These are phyloP conservation scores for Tachyglossus aculeatus DNA, from an alignment of 2,797 vertebrate species.

Conservation along the genomic window DNA sequence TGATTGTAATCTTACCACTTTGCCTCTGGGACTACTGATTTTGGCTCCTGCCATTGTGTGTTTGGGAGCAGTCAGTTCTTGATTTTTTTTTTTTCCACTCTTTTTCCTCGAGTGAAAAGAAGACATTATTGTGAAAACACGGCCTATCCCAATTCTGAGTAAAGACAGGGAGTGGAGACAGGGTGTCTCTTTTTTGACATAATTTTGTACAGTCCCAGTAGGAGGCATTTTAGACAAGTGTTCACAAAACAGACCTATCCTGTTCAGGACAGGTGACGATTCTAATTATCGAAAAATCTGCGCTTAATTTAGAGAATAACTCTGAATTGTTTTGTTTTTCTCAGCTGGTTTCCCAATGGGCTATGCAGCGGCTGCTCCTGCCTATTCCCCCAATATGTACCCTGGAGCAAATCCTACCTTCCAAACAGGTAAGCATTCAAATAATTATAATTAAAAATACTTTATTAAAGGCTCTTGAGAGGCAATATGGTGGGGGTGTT, in stretches of 20 bases:
- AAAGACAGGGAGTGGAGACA: neutral
- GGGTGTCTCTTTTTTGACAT: neutral
- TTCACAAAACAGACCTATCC: neutral
- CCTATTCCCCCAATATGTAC: constrained; percentile 90
- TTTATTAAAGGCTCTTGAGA: neutral
- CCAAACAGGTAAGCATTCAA: constrained; percentile 80
- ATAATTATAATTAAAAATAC: neutral
- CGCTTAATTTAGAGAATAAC: constrained; percentile 24
- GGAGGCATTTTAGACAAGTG: neutral
- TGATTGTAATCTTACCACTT: too few relatives aligned
- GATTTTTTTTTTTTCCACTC: too few relatives aligned
- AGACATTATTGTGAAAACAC: neutral
- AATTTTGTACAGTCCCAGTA: neutral
- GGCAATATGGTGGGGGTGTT: neutral
- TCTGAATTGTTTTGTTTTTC: constrained; percentile 3
- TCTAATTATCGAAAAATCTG: neutral
- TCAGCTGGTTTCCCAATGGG: constrained; percentile 94
- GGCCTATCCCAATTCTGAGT: neutral
- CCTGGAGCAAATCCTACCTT: constrained; percentile 92
- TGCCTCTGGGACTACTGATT: too few relatives aligned
- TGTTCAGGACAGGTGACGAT: neutral
- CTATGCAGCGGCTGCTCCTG: constrained; percentile 89
- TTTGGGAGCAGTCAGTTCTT: too few relatives aligned
- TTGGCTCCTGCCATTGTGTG: too few relatives aligned
- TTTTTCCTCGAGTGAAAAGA: too few relatives aligned